phyloP scores from a whole-genome alignment of 2,113 vertebrate genomes.

The Accipiter cooperii region DNA sequence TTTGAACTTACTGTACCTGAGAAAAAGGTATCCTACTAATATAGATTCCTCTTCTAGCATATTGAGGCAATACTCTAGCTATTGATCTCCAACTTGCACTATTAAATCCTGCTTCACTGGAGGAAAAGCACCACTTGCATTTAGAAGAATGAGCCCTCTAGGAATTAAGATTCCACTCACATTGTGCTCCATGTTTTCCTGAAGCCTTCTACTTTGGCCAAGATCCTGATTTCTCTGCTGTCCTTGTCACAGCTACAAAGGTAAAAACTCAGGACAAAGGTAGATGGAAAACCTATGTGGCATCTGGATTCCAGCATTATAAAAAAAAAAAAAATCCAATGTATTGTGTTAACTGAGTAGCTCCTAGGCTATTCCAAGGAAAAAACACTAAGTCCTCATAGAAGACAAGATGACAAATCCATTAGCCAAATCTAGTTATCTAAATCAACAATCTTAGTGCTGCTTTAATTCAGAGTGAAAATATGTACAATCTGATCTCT shows the following conservation, averaged over 20 bases:
- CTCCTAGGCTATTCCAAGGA: background rate
- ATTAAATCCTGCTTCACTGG: background rate
- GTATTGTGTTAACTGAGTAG: background rate
- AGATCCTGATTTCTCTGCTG: background rate
- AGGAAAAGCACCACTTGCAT: background rate
- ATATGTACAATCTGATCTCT: background rate
- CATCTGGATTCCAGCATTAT: background rate
- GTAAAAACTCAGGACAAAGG: background rate
- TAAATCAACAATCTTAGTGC: background rate
- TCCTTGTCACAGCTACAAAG: background rate
- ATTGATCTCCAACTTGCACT: background rate
- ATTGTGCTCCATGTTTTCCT: background rate
- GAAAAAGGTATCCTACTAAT: background rate
- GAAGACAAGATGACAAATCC: background rate
- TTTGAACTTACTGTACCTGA: background rate
- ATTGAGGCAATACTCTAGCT: background rate
- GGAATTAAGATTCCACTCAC: background rate
- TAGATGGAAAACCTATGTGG: background rate
- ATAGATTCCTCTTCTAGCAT: background rate
- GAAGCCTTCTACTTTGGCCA: background rate
- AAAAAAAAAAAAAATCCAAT: background rate
- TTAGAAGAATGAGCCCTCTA: background rate
- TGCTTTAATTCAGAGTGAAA: background rate
- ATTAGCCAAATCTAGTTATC: background rate
- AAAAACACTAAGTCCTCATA: background rate